Evolutionary conservation across 2,113 vertebrate genomes (phyloP).

Genomic region (Rhinoptilus africanus): DNA sequence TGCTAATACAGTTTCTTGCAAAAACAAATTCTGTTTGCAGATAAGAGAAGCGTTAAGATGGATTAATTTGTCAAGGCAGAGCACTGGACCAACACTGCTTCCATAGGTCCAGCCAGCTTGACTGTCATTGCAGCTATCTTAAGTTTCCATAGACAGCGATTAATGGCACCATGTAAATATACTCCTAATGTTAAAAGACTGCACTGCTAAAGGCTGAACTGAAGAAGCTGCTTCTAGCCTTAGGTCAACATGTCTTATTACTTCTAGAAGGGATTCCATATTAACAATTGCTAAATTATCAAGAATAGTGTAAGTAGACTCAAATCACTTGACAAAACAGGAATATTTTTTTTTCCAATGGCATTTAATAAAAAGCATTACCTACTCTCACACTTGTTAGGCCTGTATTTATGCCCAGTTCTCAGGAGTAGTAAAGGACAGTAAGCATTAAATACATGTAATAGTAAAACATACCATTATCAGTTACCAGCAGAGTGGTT

Average conservation of each 20-base stretch:
- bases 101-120: neutral
- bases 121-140: neutral
- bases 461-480: constrained; percentile 39
- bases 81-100: neutral
- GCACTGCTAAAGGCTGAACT: neutral
- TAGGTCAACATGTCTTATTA: neutral
- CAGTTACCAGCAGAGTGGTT: neutral
- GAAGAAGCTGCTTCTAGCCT: neutral
- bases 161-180: neutral
- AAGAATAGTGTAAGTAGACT: neutral
- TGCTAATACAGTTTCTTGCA: neutral
- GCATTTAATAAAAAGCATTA: neutral
- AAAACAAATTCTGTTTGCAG: neutral
- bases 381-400: neutral
- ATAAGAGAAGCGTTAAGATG: neutral
- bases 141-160: neutral
- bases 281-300: neutral
- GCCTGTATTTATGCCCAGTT: neutral
- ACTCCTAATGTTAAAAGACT: neutral
- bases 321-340: neutral
- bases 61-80: neutral
- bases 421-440: neutral
- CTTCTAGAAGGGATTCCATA: neutral
- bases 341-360: neutral
- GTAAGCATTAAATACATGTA: neutral